Percentiles rank a stretch among this genome's conserved stretches.
phyloP scores from a whole-genome alignment of 2,113 vertebrate genomes.

The Oenanthe melanoleuca region DNA sequence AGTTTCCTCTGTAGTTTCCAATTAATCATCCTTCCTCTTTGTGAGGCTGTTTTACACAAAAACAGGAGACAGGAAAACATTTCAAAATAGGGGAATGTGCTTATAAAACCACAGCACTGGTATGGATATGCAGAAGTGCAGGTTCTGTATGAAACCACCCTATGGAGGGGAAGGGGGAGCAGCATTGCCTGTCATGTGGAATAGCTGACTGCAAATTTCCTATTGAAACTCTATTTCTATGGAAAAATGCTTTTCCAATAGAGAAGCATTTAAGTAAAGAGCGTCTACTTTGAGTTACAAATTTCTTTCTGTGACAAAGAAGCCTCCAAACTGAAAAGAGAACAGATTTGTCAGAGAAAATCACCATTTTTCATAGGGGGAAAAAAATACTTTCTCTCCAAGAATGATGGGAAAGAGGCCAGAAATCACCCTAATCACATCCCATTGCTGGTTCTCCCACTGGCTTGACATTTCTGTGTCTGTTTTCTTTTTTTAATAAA shows the following conservation, averaged over 20 bases:
- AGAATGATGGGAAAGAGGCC: background rate
- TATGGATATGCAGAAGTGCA: slow-evolving; percentile 1
- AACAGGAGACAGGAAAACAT: slow-evolving; percentile 58
- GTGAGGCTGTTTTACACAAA: slow-evolving; percentile 36
- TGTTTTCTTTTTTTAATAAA: background rate
- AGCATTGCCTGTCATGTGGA: background rate
- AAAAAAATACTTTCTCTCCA: background rate
- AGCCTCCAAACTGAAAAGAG: slow-evolving; percentile 9
- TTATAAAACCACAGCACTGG: slow-evolving; percentile 27
- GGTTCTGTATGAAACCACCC: slow-evolving; percentile 3
- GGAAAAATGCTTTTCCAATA: slow-evolving; percentile 43
- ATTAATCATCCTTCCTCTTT: slow-evolving; percentile 43
- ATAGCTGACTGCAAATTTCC: slow-evolving; percentile 57
- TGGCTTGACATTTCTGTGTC: background rate
- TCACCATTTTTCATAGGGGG: background rate
- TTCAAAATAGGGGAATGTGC: slow-evolving; percentile 31
- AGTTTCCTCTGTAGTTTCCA: slow-evolving; percentile 59
- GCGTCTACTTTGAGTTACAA: slow-evolving; percentile 42
- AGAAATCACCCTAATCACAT: slow-evolving; percentile 13
- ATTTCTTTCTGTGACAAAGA: slow-evolving; percentile 17
- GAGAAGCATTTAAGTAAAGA: slow-evolving; percentile 30
- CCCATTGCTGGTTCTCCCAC: background rate
- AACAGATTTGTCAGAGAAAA: slow-evolving; percentile 29
- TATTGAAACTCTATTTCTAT: slow-evolving; percentile 43
- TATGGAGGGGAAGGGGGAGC: background rate